These are phyloP conservation scores for Bothrops jararaca DNA, from an alignment of 2,113 vertebrate species.

Conservation along the genomic window DNA sequence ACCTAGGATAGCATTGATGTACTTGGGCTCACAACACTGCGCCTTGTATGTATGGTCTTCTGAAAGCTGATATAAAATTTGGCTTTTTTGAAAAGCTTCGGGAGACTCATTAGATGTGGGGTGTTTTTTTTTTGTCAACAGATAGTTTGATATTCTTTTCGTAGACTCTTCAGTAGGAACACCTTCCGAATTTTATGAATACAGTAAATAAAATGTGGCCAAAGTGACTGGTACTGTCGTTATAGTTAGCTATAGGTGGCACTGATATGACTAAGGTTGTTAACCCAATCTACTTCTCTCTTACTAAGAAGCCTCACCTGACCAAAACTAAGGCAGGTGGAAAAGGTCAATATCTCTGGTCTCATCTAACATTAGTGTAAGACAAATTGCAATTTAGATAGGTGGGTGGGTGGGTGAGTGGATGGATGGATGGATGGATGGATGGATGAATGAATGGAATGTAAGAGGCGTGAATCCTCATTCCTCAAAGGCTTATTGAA, in stretches of 20 bases:
- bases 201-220: background rate
- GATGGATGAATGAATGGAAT: background rate
- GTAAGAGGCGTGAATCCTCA: background rate
- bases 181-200: background rate
- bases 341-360: background rate
- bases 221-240: background rate
- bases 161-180: background rate
- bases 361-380: background rate
- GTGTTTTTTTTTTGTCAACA: background rate
- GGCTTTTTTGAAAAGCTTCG: background rate
- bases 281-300: background rate
- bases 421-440: too few species aligned
- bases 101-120: background rate
- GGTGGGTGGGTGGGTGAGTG: too few species aligned
- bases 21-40: background rate
- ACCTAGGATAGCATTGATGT: background rate
- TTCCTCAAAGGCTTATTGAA: too few species aligned
- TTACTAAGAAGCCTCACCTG: background rate
- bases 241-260: background rate
- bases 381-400: background rate
- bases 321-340: background rate
- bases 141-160: background rate
- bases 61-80: background rate
- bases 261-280: background rate
- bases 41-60: background rate